Evolutionary conservation across 2,113 vertebrate species (phyloP).

Genomic region (Boulengeromyrus knoepffleri): DNA sequence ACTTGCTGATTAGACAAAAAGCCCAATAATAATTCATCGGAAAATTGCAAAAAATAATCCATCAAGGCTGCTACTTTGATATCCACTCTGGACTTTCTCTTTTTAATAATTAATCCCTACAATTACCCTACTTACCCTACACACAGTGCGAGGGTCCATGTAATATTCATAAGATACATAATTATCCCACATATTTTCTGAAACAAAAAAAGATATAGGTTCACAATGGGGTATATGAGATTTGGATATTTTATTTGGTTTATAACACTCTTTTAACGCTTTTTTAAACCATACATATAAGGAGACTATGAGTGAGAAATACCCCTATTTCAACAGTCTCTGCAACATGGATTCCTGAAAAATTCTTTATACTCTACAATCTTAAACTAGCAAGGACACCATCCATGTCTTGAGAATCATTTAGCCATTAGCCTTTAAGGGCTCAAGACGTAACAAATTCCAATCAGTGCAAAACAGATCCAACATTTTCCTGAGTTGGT

Average conservation of each 20-base stretch:
- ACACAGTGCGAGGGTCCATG: conserved; percentile 59
- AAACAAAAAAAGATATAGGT: conserved; percentile 50
- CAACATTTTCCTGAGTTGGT: conserved; percentile 22
- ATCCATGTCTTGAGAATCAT: conserved; percentile 19
- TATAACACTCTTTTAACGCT: conserved; percentile 50
- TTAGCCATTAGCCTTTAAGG: conserved; percentile 41
- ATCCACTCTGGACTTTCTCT: conserved; percentile 62
- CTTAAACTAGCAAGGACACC: not conserved
- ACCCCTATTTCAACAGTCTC: conserved; percentile 27
- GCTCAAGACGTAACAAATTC: conserved; percentile 37
- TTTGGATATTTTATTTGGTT: conserved; percentile 65
- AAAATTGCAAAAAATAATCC: conserved; percentile 78
- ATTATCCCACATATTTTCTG: conserved; percentile 64
- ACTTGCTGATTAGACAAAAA: conserved; percentile 74
- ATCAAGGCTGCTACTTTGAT: conserved; percentile 69
- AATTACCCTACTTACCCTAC: conserved; percentile 66
- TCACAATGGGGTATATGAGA: conserved; percentile 53
- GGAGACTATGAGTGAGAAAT: conserved; percentile 37
- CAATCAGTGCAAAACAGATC: conserved; percentile 34
- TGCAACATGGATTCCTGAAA: not conserved
- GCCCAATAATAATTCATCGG: conserved; percentile 73
- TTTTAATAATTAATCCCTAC: conserved; percentile 76
- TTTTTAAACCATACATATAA: conserved; percentile 44
- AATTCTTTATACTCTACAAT: conserved; percentile 9
- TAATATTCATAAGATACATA: conserved; percentile 69